phyloP scores from a whole-genome alignment of 2,797 vertebrate genomes.

The Pogoniulus pusillus region DNA sequence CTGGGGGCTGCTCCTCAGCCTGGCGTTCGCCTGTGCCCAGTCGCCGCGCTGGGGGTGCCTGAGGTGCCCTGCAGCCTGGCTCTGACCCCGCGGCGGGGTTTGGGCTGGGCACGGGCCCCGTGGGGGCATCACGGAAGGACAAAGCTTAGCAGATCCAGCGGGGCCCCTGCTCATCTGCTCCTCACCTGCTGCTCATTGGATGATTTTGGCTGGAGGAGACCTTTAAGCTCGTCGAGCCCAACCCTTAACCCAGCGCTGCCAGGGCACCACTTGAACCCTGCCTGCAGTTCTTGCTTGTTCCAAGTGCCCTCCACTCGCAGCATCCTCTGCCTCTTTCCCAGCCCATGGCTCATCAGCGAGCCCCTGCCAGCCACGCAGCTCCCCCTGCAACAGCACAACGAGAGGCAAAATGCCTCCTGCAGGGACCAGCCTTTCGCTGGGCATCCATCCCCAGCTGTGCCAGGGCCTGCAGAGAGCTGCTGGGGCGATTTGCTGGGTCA shows the following conservation, averaged over 20 bases:
- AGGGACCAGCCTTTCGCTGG: neutral
- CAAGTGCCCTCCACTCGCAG: neutral
- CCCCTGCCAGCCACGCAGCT: fast-evolving
- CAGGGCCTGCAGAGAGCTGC: neutral
- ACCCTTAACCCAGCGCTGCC: neutral
- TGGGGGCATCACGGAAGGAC: fast-evolving
- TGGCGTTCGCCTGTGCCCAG: fast-evolving
- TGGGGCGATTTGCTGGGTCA: neutral
- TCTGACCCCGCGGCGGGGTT: fast-evolving
- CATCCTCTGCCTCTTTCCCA: neutral
- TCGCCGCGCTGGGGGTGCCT: fast-evolving
- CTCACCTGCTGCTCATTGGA: neutral
- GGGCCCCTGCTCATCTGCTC: fast-evolving
- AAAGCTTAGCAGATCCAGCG: neutral
- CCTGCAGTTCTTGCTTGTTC: neutral
- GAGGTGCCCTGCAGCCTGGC: fast-evolving
- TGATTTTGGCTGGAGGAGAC: neutral
- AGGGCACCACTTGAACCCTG: neutral
- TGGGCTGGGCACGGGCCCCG: neutral
- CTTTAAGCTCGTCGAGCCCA: neutral
- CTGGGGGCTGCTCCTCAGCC: neutral
- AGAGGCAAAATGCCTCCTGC: neutral
- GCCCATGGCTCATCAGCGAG: fast-evolving
- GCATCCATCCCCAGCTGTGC: fast-evolving
- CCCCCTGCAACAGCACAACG: neutral